Percentiles rank a stretch among this genome's conserved stretches.
phyloP scores from a whole-genome alignment of 1,140 invertebrate species.

The Dinothrombium tinctorium region DNA sequence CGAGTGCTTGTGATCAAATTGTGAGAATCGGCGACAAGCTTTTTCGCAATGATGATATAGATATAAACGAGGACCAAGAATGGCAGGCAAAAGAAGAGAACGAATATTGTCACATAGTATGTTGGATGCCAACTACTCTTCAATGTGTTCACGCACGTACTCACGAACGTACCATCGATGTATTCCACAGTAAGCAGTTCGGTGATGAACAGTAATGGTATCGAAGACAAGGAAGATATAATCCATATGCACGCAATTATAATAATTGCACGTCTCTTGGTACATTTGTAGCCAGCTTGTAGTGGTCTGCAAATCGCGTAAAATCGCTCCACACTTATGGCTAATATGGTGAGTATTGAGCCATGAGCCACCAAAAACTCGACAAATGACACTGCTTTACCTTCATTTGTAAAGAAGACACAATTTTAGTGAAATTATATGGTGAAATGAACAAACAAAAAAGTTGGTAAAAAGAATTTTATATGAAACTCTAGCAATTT shows the following conservation, averaged over 20 bases:
- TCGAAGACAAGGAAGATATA: conserved; percentile 52
- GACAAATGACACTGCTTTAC: conserved; percentile 2
- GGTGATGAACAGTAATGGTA: conserved; percentile 17
- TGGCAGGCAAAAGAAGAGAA: conserved; percentile 56
- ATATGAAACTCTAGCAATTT: too few relatives aligned
- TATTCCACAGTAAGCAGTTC: conserved; percentile 26
- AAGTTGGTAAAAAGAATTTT: too few relatives aligned
- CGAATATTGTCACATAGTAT: conserved; percentile 51
- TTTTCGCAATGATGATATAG: conserved; percentile 53
- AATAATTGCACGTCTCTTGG: conserved; percentile 50
- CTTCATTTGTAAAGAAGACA: too few relatives aligned
- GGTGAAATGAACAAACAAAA: too few relatives aligned
- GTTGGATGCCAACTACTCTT: conserved; percentile 40
- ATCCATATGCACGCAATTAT: conserved; percentile 62
- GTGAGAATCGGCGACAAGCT: too few relatives aligned
- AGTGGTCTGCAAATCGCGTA: conserved; percentile 78
- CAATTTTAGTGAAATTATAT: too few relatives aligned
- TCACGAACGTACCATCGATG: conserved; percentile 22
- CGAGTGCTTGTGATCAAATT: conserved; percentile 5
- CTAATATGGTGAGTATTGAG: conserved; percentile 2
- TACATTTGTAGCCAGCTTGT: conserved; percentile 63
- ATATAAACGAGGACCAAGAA: conserved; percentile 46
- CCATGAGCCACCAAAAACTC: conserved; percentile 4
- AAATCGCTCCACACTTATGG: conserved; percentile 31
- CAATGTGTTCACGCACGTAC: conserved; percentile 44